Base-by-base conservation (phyloP, 2,888 invertebrate genomes). In the Fragum whitleyi region DNA sequence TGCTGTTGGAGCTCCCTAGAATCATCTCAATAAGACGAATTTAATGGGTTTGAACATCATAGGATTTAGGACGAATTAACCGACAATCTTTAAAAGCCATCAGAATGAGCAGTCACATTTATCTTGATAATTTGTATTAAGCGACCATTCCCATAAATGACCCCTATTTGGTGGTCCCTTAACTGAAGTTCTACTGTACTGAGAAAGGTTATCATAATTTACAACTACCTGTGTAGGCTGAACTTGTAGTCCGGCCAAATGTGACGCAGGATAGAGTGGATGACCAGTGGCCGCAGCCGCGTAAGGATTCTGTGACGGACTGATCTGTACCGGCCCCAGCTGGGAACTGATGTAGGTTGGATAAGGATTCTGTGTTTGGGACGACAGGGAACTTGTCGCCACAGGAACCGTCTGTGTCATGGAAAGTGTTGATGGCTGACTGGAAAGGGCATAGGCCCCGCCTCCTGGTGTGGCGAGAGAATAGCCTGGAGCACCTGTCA, bases 291-390 rank as follows among this genome's bases (percentile, higher is more conserved):
- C 82, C 9, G 83, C 79, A 6, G 74, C 70, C 47, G 81, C 81
- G 21, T 81, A 81, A 0, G 81, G 81, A 62, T 61, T 80, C 77
- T 81, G 85, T 73, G 84, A 81, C n/a, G 85, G 81, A 42, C 76
- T 79, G 42, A 85, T 79, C 81, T 85, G 85, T 59, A 85, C 73
- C 11, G 85, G 81, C 7, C 79, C 79, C 16, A 79, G 57, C 79
- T 85, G 85, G 1, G 85, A 77, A 28, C 73, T 72, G 23, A 85
- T 77, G 61, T 85, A 85, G 6, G 85, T 85, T 2, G 85, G 85
- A 65, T 85, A 85, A 39, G 61, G 74, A n/a, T 62, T 61, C 57
- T 77, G 81, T 19, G 74, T 65, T 14, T 73, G 77, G 19, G 77
- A 67, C 6, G 79, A 62, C 36, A 79, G 32, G 36, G 81, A 53